Percentiles rank a stretch among this genome's conserved stretches.
Evolutionary conservation across 64 coral and sea anemone genomes (phyloP).

Genomic region (Acropora yongei): DNA sequence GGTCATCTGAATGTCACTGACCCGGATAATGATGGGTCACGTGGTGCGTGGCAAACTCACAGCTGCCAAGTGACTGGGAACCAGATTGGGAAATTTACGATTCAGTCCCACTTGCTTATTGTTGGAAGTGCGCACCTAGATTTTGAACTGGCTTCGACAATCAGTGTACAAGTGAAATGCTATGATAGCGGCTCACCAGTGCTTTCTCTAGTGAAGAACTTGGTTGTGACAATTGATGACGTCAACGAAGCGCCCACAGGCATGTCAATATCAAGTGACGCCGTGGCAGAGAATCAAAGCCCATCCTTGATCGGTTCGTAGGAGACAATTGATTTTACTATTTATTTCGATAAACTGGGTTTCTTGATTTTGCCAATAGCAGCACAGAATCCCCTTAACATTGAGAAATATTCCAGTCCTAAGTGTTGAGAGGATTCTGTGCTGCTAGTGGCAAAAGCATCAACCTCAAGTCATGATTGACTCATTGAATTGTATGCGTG

Average conservation of each 20-base stretch:
- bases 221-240: conserved; percentile 67
- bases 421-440: too few relatives aligned
- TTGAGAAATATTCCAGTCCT: too few relatives aligned
- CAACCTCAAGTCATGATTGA: too few relatives aligned
- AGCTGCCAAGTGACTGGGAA: conserved; percentile 51
- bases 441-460: too few relatives aligned
- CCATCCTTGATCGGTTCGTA: conserved; percentile 70
- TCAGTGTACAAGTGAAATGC: conserved; percentile 63
- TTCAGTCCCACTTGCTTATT: conserved; percentile 34
- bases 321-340: not conserved
- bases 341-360: not conserved
- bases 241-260: conserved; percentile 75
- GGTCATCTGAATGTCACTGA: conserved; percentile 70
- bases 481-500: too few relatives aligned
- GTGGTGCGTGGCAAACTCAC: conserved; percentile 62
- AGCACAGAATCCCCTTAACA: not conserved
- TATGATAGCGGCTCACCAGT: conserved; percentile 57
- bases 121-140: conserved; percentile 56
- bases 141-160: conserved; percentile 40
- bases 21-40: conserved; percentile 71
- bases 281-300: conserved; percentile 58
- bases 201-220: conserved; percentile 19
- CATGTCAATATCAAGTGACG: conserved; percentile 63
- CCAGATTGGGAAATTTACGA: conserved; percentile 66
- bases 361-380: not conserved